Evolutionary conservation across 2,797 vertebrate genomes (phyloP).

Genomic region (Danio jaintianensis): DNA sequence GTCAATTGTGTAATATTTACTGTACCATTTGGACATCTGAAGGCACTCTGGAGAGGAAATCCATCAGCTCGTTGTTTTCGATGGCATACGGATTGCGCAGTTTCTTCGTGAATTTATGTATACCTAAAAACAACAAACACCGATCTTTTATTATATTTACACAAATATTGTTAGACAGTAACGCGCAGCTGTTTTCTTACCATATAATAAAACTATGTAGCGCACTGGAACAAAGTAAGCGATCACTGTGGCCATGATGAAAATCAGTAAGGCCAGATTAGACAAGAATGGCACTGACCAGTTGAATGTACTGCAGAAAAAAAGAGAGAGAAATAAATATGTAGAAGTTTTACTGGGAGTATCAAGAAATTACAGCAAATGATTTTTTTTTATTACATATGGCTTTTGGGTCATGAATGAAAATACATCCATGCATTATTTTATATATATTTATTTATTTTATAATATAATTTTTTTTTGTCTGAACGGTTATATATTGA

Average conservation of each 20-base stretch:
- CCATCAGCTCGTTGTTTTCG: slow-evolving; percentile 94
- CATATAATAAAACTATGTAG: slow-evolving; percentile 93
- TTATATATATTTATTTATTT: neutral
- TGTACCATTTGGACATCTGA: slow-evolving; percentile 98
- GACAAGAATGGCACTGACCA: slow-evolving; percentile 97
- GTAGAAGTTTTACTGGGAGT: slow-evolving; percentile 62
- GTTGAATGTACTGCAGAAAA: slow-evolving; percentile 89
- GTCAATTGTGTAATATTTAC: neutral
- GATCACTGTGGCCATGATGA: slow-evolving; percentile 77
- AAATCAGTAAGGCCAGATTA: slow-evolving; percentile 84
- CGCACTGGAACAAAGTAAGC: slow-evolving; percentile 90
- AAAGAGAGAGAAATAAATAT: neutral
- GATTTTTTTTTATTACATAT: neutral
- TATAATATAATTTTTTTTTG: too few species aligned
- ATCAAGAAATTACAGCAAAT: neutral
- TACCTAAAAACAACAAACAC: slow-evolving; percentile 78
- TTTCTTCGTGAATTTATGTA: slow-evolving; percentile 99
- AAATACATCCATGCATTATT: neutral
- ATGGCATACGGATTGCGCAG: slow-evolving; percentile 95
- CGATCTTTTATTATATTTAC: too few species aligned
- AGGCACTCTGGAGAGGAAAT: slow-evolving; percentile 96
- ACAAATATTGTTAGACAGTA: too few species aligned
- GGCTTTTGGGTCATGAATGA: neutral
- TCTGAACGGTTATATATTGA: too few species aligned
- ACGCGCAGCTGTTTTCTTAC: slow-evolving; percentile 80